phyloP scores from a whole-genome alignment of 2,888 invertebrate genomes.

The Cataglyphis albicans region DNA sequence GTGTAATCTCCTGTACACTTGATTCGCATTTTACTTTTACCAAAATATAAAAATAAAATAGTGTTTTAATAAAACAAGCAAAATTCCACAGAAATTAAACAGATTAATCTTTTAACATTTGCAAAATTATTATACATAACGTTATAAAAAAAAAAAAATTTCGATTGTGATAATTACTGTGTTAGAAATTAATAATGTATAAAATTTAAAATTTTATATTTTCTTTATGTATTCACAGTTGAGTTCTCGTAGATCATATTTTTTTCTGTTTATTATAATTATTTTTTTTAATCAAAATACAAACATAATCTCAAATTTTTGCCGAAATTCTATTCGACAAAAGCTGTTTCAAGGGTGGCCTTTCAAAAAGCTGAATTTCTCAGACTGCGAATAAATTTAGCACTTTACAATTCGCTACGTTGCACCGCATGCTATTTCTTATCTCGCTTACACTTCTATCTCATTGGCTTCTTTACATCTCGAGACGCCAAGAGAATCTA shows the following conservation, averaged over 20 bases:
- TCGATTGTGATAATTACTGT: background rate
- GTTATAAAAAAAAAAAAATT: background rate
- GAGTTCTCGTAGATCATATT: background rate
- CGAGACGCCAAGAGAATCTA: constrained; percentile 48
- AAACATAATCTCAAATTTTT: background rate
- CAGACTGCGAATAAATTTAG: constrained; percentile 67
- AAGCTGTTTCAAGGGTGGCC: constrained; percentile 38
- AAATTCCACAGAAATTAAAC: background rate
- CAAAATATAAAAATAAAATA: constrained; percentile 5
- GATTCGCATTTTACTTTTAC: constrained; percentile 10
- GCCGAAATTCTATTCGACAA: background rate
- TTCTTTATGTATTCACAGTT: background rate
- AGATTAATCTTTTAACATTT: background rate
- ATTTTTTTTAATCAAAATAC: background rate
- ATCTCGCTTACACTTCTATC: constrained; percentile 59
- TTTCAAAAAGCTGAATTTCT: constrained; percentile 61
- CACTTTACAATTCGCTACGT: constrained; percentile 52
- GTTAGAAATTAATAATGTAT: background rate
- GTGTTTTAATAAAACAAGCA: constrained; percentile 4
- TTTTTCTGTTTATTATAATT: background rate
- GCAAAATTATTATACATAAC: background rate
- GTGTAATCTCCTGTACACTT: background rate
- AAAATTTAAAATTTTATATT: background rate
- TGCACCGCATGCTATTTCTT: constrained; percentile 52
- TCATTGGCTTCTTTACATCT: constrained; percentile 67